Evolutionary conservation across 2,113 vertebrate species (phyloP), one percentile per base, ranked within the genome.

Genomic region (Nerophis lumbriciformis): DNA sequence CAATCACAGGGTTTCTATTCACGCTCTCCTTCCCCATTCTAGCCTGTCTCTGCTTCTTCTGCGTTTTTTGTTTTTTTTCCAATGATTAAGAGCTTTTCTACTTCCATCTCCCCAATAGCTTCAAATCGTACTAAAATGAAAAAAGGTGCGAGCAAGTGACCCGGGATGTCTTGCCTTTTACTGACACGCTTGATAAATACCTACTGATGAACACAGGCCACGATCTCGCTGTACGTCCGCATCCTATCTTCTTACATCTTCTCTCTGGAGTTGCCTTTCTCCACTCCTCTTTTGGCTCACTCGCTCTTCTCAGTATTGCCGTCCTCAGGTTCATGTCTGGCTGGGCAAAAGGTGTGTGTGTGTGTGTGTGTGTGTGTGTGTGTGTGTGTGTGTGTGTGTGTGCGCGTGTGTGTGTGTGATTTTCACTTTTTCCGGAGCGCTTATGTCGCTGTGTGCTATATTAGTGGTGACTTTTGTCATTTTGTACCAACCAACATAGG

Each of bases 261-360:
- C 10, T 57, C 15, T 57, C 55, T 44, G 7, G 21, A 6, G 11
- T 21, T 9, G 6, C 9, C 16, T 44, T 44, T 57, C 16, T 42
- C 19, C n/a, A 64, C 63, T 71, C 59, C 4, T 48, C 13, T 44
- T 59, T 59, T 59, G 19, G 42, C 44, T 63, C 44, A 4, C 8
- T 59, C 54, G 61, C 65, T 74, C 35, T 51, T 68, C 37, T 63
- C 48, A 38, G 19, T 7, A 57, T 44, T 57, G 42, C 54, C 42
- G 5, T 38, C 16, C 37, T 57, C n/a, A 16, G 19, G 38, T 57
- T 57, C 37, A 42, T 11, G 13, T 37, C 37, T 44, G 10, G 37
- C 38, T 16, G 38, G 10, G 19, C 9, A 57, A 56, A 19, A 42
- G 5, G 28, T 12, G 54, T 57, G 11, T 42, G 39, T 42, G 39